phyloP scores from a whole-genome alignment of 2,797 vertebrate genomes.

The Helostoma temminkii region DNA sequence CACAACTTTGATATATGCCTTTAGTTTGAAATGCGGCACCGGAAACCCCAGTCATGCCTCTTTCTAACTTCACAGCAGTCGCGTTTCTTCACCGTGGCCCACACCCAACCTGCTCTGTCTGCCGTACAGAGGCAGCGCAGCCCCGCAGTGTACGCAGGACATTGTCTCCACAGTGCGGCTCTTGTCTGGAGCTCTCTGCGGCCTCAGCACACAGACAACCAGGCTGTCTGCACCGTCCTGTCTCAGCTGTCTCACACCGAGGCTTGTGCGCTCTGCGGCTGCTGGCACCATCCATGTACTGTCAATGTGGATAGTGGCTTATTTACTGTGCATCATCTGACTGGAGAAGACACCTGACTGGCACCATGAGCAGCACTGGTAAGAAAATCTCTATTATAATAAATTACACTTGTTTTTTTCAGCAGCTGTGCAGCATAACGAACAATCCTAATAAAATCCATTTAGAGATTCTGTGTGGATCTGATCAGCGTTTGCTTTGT shows the following conservation, averaged over 20 bases:
- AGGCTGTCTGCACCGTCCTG: background rate
- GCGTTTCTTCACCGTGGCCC: conserved; percentile 50
- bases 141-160: conserved; percentile 66
- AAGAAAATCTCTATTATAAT: conserved; percentile 34
- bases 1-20: background rate
- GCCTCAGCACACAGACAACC: conserved; percentile 19
- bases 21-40: conserved; percentile 43
- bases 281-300: conserved; percentile 59
- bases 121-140: conserved; percentile 41
- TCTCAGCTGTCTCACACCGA: background rate
- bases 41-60: accelerated
- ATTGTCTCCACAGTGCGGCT: conserved; percentile 38
- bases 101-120: conserved; percentile 70
- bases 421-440: background rate
- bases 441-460: background rate
- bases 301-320: conserved; percentile 61
- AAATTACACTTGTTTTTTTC: too few species aligned
- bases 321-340: conserved; percentile 68
- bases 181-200: conserved; percentile 20
- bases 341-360: conserved; percentile 48
- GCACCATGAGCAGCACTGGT: conserved; percentile 86
- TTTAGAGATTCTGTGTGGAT: background rate
- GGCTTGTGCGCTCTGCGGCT: conserved; percentile 35
- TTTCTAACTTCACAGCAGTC: background rate
- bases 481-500: conserved; percentile 6